Evolutionary conservation across 35 echinoderm and acorn worm species (phyloP).

Genomic region (Stichopus chloronotus): DNA sequence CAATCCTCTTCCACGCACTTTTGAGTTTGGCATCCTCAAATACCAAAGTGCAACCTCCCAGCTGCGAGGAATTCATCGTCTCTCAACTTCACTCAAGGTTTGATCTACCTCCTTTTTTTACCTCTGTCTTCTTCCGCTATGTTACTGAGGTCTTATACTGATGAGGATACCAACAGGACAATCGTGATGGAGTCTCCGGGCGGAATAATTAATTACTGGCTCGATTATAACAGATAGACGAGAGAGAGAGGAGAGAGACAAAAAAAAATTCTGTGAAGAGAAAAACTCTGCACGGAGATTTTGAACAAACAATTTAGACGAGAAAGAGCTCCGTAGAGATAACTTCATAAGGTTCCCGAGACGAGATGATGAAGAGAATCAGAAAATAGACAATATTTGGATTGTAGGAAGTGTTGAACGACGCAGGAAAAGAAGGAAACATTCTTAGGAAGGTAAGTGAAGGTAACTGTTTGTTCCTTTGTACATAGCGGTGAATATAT

Average conservation of each 20-base stretch:
- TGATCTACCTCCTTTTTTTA: no score
- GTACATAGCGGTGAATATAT: no score
- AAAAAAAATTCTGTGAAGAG: no score
- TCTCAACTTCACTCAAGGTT: no score
- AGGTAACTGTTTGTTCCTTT: no score
- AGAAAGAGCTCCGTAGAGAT: not conserved
- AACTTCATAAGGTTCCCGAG: not conserved
- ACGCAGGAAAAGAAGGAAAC: no score
- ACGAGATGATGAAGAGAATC: not conserved
- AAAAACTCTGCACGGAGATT: not conserved
- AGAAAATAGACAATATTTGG: not conserved
- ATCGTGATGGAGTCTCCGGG: conserved; percentile 6
- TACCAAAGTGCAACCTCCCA: conserved; percentile 40
- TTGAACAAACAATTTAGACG: conserved; percentile 31
- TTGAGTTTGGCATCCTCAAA: conserved; percentile 17
- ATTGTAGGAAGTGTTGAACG: not conserved
- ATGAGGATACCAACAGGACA: not conserved
- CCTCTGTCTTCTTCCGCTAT: no score
- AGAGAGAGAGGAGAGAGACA: no score
- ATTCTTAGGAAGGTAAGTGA: no score
- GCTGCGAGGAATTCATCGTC: conserved; percentile 28
- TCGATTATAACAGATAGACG: not conserved
- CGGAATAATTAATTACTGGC: conserved; percentile 53
- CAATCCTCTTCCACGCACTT: not conserved
- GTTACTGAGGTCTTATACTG: no score